Evolutionary conservation across 2,797 vertebrate genomes (phyloP).

Genomic region (Cossypha heuglini): DNA sequence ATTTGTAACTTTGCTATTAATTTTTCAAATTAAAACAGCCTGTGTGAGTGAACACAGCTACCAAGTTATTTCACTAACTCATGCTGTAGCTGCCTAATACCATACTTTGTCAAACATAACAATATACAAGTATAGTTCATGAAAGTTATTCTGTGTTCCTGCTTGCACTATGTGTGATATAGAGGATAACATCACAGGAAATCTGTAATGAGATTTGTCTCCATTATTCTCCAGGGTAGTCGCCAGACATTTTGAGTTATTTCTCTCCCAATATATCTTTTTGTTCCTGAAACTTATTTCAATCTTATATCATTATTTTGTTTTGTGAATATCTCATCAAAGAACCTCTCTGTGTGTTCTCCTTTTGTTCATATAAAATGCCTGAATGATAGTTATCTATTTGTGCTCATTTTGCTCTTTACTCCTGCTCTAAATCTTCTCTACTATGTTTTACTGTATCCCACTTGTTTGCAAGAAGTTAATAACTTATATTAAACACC

Average conservation of each 20-base stretch:
- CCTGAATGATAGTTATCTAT: neutral
- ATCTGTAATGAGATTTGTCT: constrained; percentile 46
- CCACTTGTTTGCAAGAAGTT: neutral
- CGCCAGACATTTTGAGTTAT: neutral
- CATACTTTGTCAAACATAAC: constrained; percentile 5
- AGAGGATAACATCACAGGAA: constrained; percentile 13
- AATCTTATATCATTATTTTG: constrained; percentile 10
- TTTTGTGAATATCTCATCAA: constrained; percentile 1
- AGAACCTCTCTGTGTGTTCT: neutral
- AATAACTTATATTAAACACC: neutral
- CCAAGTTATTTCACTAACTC: neutral
- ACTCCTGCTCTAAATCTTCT: neutral
- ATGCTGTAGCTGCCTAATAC: neutral
- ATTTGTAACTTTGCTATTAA: constrained; percentile 3
- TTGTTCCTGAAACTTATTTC: constrained; percentile 2
- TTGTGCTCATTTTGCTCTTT: neutral
- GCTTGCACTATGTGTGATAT: neutral
- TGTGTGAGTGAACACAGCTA: neutral
- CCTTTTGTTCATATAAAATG: neutral
- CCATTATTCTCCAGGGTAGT: constrained; percentile 5
- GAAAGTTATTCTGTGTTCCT: constrained; percentile 23
- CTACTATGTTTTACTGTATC: neutral
- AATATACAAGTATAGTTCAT: neutral
- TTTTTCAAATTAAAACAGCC: constrained; percentile 24
- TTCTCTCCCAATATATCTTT: neutral